Percentiles rank a stretch among this genome's conserved stretches.
Evolutionary conservation across 64 coral and sea anemone species (phyloP).

Genomic region (Platygyra sinensis): DNA sequence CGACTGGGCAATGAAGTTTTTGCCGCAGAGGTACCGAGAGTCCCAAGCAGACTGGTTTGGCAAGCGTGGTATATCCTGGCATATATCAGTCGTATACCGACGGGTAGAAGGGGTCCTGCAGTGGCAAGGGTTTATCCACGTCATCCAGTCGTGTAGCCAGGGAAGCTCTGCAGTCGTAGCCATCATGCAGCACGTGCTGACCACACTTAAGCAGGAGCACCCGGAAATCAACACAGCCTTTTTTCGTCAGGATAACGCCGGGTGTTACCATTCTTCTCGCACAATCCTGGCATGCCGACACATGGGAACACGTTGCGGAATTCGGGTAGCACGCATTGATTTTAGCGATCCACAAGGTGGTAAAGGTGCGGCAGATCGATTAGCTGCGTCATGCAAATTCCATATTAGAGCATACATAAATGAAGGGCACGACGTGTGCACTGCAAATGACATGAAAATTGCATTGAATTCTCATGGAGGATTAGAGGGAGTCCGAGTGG

Average conservation of each 20-base stretch:
- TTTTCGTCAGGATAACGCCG: slow-evolving; percentile 30
- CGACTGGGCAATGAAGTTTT: too few relatives aligned
- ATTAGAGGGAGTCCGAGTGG: slow-evolving; percentile 21
- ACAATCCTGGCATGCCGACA: slow-evolving; percentile 18
- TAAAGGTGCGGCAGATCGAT: slow-evolving; percentile 12
- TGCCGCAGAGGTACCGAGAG: too few relatives aligned
- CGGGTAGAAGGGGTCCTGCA: too few relatives aligned
- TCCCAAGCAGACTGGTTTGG: too few relatives aligned
- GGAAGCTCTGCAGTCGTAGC: too few relatives aligned
- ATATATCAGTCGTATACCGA: too few relatives aligned
- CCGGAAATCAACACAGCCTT: slow-evolving; percentile 41
- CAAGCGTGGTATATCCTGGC: too few relatives aligned
- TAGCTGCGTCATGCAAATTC: slow-evolving; percentile 32
- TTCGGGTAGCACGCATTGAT: slow-evolving; percentile 17
- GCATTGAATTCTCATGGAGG: slow-evolving; percentile 47
- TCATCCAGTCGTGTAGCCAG: too few relatives aligned
- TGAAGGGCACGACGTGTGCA: too few relatives aligned
- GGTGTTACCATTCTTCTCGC: slow-evolving; percentile 10
- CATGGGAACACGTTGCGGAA: not conserved
- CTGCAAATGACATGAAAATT: slow-evolving; percentile 20
- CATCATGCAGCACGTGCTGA: slow-evolving; percentile 20
- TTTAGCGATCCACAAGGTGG: slow-evolving; percentile 57
- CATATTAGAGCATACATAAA: slow-evolving; percentile 41
- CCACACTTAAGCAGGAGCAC: slow-evolving; percentile 31
- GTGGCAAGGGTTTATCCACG: too few relatives aligned